These are phyloP conservation scores for Apteryx owenii DNA, from an alignment of 2,113 vertebrate genomes.

Conservation along the genomic window DNA sequence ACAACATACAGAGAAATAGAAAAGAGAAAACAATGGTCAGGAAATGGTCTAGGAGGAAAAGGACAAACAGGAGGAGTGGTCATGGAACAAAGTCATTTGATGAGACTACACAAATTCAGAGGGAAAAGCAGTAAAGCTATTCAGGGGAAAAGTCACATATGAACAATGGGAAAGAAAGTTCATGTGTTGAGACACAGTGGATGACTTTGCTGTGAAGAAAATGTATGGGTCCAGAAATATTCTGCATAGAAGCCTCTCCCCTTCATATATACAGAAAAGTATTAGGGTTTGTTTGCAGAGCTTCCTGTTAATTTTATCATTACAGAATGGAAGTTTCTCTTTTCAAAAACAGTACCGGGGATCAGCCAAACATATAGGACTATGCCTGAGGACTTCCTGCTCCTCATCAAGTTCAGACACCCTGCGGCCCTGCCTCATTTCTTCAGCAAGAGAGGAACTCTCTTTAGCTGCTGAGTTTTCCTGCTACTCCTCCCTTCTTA, in stretches of 20 bases:
- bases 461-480: background rate
- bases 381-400: background rate
- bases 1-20: background rate
- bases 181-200: background rate
- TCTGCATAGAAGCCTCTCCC: background rate
- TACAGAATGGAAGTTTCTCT: background rate
- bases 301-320: background rate
- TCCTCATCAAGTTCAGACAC: background rate
- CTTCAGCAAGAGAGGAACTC: fast-evolving
- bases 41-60: background rate
- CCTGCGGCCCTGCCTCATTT: background rate
- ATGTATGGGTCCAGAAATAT: background rate
- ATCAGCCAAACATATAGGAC: background rate
- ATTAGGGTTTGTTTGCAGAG: background rate
- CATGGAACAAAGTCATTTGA: background rate
- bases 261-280: background rate
- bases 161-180: background rate
- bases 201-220: background rate
- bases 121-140: background rate
- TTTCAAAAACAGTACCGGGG: background rate
- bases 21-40: background rate
- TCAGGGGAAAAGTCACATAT: background rate
- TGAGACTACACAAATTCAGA: background rate
- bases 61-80: background rate
- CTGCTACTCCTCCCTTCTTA: background rate